phyloP scores from a whole-genome alignment of 2,113 vertebrate species.

The Halcyon senegalensis region DNA sequence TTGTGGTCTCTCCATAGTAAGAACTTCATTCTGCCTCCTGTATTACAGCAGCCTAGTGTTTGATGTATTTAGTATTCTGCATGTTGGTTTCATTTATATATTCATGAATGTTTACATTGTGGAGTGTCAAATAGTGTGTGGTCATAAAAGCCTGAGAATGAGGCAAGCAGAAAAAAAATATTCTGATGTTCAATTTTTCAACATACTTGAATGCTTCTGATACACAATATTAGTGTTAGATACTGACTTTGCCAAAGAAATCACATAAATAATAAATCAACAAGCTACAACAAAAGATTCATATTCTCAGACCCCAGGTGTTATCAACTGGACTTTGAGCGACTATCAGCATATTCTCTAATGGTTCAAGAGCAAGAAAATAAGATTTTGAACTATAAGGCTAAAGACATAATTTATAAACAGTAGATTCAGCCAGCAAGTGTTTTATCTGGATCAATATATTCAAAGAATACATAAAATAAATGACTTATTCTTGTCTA shows the following conservation, averaged over 20 bases:
- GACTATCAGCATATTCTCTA: neutral
- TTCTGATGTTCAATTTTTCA: neutral
- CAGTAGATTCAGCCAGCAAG: neutral
- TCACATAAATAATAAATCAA: neutral
- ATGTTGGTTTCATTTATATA: neutral
- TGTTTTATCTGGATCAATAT: neutral
- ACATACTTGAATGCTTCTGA: neutral
- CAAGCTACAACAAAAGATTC: neutral
- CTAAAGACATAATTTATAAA: constrained; percentile 16
- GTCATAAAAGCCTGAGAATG: neutral
- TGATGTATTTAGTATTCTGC: neutral
- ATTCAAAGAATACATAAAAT: constrained; percentile 21
- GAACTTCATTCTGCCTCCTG: neutral
- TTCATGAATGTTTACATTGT: neutral
- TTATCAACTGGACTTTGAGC: neutral
- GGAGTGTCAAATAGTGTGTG: neutral
- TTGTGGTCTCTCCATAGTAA: neutral
- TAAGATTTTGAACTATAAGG: neutral
- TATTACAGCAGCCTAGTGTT: neutral
- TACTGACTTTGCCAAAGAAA: neutral
- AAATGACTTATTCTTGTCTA: neutral
- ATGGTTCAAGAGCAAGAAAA: neutral
- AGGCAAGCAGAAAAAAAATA: neutral
- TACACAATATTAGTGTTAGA: neutral
- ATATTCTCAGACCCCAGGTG: neutral